Base-by-base conservation (phyloP, 1,140 invertebrate species). In the Drosophila bipectinata region DNA sequence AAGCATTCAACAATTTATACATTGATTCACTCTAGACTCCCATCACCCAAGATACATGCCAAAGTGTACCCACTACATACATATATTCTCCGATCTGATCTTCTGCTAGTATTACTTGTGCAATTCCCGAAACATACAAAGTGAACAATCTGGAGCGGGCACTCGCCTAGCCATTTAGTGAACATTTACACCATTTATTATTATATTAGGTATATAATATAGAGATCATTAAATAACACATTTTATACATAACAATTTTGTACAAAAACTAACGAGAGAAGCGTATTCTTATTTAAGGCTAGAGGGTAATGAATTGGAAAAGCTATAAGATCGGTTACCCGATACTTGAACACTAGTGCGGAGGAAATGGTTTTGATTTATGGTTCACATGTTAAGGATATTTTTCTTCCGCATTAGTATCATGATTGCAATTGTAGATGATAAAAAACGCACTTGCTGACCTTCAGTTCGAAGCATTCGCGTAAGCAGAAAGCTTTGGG, bases 211-310 rank as follows among this genome's bases (percentile, higher is more conserved):
- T 72, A 64, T 73, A 74, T 74, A 72, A 68, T 73, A 63, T 62
- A 74, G 60, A 74, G 79, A 71, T 75, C 79, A 82, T 75, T 75
- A 78, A 87, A 78, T 85, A 77, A 84, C 76, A 84, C 77, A 47
- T 85, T 82, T 87, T 79, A 81, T 85, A 85, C 52, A 79, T 78
- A 85, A 80, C 62, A 73, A 57, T 81, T 84, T 87, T 87, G 58
- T 87, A 87, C 83, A 87, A 87, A 78, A 78, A 67, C 26, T 64
- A 84, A 78, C 60, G 47, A 87, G 69, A 72, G 61, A 82, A 85
- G 81, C 81, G 78, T 81, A 57, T 74, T 77, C 60, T 66, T 77
- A 52, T 60, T 26, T 58, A 62, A 66, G 52, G 73, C 77, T 81
- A 67, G 8, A 61, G 44, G 39, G 41, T 72, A 28, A 57, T 34